Evolutionary conservation across 2,113 vertebrate genomes (phyloP), one percentile per base, ranked within the genome.

Genomic region (Gadus macrocephalus): DNA sequence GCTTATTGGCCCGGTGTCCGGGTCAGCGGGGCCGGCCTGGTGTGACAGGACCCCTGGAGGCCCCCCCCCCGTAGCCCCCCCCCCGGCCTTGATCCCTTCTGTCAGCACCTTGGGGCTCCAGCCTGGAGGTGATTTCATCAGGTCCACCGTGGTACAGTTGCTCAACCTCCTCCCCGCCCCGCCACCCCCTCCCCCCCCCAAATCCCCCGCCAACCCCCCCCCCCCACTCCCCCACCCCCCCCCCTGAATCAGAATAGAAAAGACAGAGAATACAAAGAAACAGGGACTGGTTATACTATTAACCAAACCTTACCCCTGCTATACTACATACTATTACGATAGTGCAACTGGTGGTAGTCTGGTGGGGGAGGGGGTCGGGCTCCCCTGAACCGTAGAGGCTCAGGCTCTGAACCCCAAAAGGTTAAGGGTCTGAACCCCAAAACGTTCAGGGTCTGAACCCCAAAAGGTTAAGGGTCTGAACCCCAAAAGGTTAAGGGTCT

Each of bases 101-200:
- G 86, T 90, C 87, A 89, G 80, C 88, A 81, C 85, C 63, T 70
- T 4, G 31, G 72, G 72, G 22, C 71, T 75, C 70, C 70, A 4
- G 81, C 80, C 81, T 56, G 74, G 62, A 84, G 86, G 76, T 80
- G 81, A 85, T 84, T 86, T 86, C 86, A 88, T 85, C 87, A 82
- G 78, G 78, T 66, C 84, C 79, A 74, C 62, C 64, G 62, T 76
- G 76, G 66, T 68, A 38, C 35, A 55, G 71, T 56, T 17, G 17
- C 55, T 17, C 14, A 64, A 70, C 64, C 76, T 19, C 38, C 25
- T 25, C 25, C 25, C 22, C 2, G 22, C 22, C 22, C 22, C 2
- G 42, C n/a, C n/a, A n/a, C n/a, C n/a, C 70, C 27, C 56, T 28
- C 58, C 68, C 75, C 64, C 20, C 20, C 20, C 20, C 20, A 1